These are phyloP conservation scores for Aplysina aerophoba DNA, from an alignment of 37 sponge, comb jelly and placozoan genomes.

Conservation along the genomic window DNA sequence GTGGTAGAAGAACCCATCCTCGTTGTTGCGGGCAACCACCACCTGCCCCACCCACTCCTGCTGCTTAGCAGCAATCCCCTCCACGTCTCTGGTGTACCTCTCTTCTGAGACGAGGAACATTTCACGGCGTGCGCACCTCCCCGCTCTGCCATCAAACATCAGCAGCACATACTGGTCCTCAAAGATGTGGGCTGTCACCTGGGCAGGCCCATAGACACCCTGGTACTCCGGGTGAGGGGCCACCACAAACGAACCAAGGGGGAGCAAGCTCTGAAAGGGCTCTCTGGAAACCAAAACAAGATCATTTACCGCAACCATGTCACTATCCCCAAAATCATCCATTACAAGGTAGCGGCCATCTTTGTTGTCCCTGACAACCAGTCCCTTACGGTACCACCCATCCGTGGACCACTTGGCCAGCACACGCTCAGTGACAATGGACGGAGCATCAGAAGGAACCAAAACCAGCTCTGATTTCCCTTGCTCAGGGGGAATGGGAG, in stretches of 20 bases:
- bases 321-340: neutral
- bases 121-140: slow-evolving; percentile 37
- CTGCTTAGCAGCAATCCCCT: slow-evolving; percentile 48
- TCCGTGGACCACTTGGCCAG: slow-evolving; percentile 70
- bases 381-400: slow-evolving; percentile 67
- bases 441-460: neutral
- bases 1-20: slow-evolving; percentile 66
- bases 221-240: slow-evolving; percentile 51
- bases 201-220: slow-evolving; percentile 64
- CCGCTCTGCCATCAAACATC: slow-evolving; percentile 50
- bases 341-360: neutral
- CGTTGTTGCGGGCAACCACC: slow-evolving; percentile 57
- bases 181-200: slow-evolving; percentile 1
- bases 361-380: neutral
- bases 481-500: neutral
- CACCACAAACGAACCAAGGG: slow-evolving; percentile 35
- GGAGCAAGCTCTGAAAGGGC: neutral
- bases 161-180: slow-evolving; percentile 49
- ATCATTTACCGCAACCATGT: neutral
- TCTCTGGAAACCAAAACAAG: neutral
- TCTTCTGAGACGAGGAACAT: slow-evolving; percentile 35
- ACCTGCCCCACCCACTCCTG: slow-evolving; percentile 69
- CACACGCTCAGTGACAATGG: slow-evolving; percentile 30
- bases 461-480: too few species aligned
- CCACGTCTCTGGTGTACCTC: slow-evolving; percentile 43